These are phyloP conservation scores for Thyatira batis DNA, from an alignment of 2,888 invertebrate species.

Conservation along the genomic window DNA sequence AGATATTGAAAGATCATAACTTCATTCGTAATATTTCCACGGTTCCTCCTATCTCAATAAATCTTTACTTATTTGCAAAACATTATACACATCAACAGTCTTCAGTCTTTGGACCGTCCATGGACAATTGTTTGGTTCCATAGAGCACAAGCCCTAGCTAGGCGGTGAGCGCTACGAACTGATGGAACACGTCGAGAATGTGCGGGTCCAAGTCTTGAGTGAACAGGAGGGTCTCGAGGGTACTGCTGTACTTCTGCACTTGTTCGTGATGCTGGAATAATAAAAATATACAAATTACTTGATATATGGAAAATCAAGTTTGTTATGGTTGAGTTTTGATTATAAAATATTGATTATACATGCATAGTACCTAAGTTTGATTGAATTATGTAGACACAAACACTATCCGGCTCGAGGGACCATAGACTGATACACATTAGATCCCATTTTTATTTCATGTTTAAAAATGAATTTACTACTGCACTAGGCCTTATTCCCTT, in stretches of 20 bases:
- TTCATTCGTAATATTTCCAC: background rate
- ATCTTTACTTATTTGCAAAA: background rate
- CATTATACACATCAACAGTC: background rate
- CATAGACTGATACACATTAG: no score
- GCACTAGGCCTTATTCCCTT: no score
- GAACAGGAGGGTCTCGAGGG: slow-evolving; percentile 96
- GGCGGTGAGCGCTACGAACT: slow-evolving; percentile 95
- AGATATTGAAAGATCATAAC: background rate
- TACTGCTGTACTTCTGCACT: slow-evolving; percentile 97
- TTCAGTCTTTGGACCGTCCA: slow-evolving; percentile 1
- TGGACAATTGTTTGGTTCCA: background rate
- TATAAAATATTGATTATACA: no score
- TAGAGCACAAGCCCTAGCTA: slow-evolving; percentile 48
- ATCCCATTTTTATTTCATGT: no score
- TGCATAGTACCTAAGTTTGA: no score
- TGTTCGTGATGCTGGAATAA: slow-evolving; percentile 96
- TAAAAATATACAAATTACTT: no score
- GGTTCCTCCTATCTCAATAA: background rate
- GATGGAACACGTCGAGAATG: slow-evolving; percentile 98
- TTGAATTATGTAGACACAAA: no score
- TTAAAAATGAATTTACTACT: no score
- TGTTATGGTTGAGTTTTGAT: no score
- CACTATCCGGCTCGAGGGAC: no score
- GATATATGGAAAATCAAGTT: no score
- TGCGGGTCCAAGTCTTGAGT: slow-evolving; percentile 98